Conservation (phyloP, 2,113 vertebrate genomes). For the Percina caprodes region DNA sequence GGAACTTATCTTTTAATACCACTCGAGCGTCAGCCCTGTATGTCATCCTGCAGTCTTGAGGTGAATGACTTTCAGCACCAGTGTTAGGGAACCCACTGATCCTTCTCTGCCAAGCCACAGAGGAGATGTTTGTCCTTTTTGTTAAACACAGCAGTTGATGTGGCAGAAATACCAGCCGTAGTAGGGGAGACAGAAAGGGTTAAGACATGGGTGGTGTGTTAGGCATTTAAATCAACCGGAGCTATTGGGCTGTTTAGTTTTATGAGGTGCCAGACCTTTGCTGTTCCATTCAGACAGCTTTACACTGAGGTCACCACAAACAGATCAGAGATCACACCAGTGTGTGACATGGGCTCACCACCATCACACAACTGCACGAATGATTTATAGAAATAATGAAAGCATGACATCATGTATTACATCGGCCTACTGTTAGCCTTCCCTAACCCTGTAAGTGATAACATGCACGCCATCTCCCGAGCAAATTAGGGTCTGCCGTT, state of each 20-base stretch:
- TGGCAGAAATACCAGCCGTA: constrained; percentile 19
- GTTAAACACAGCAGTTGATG: constrained; percentile 35
- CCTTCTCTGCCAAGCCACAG: constrained; percentile 15
- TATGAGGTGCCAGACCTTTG: constrained; percentile 54
- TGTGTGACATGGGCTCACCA: constrained; percentile 41
- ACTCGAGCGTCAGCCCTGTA: constrained; percentile 56
- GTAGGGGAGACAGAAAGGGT: background rate
- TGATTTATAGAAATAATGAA: constrained; percentile 54
- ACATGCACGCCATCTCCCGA: constrained; percentile 22
- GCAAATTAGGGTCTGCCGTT: constrained; percentile 46
- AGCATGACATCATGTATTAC: constrained; percentile 50
- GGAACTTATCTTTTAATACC: constrained; percentile 66
- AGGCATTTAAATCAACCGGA: constrained; percentile 63
- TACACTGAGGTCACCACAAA: constrained; percentile 63
- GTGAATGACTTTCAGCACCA: constrained; percentile 42
- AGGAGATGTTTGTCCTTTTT: constrained; percentile 53
- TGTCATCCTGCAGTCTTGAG: constrained; percentile 54
- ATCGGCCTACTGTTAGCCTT: constrained; percentile 12
- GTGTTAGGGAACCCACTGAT: constrained; percentile 39
- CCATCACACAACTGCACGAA: constrained; percentile 15
- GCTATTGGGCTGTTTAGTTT: constrained; percentile 50
- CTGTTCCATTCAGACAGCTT: constrained; percentile 43
- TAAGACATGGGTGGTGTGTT: constrained; percentile 38
- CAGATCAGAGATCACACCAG: constrained; percentile 45
- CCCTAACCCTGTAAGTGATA: constrained; percentile 34